phyloP scores from a whole-genome alignment of 2,797 vertebrate species.

The Coilia nasus region DNA sequence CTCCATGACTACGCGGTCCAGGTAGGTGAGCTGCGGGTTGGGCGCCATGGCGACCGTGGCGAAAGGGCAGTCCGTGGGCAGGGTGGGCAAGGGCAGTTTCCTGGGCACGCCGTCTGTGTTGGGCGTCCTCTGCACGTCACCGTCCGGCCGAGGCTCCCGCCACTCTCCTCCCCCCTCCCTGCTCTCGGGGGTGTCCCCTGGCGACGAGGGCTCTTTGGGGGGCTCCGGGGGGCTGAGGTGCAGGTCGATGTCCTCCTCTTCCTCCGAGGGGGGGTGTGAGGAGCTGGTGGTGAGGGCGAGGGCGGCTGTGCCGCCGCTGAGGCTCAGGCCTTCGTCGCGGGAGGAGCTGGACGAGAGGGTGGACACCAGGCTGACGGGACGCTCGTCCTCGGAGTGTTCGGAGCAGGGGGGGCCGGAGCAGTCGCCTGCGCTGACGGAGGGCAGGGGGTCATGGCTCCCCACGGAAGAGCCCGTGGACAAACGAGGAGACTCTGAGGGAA shows the following conservation, averaged over 20 bases:
- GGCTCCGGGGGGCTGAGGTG: conserved; percentile 71
- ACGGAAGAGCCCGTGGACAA: conserved; percentile 65
- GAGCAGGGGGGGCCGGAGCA: conserved; percentile 64
- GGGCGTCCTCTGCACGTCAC: conserved; percentile 42
- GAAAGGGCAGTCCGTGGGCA: conserved; percentile 70
- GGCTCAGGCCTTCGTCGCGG: conserved; percentile 67
- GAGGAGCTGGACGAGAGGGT: conserved; percentile 82
- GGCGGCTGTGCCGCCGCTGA: conserved; percentile 52
- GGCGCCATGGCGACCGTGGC: conserved; percentile 66
- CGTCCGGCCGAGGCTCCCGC: conserved; percentile 48
- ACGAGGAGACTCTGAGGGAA: conserved; percentile 71
- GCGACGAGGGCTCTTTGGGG: conserved; percentile 35
- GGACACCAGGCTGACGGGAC: conserved; percentile 78
- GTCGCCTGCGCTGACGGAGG: conserved; percentile 52
- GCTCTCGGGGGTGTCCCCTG: conserved; percentile 1
- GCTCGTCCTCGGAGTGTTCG: conserved; percentile 72
- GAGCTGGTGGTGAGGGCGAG: conserved; percentile 41
- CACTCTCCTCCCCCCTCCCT: conserved; percentile 51
- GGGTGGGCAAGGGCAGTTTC: conserved; percentile 46
- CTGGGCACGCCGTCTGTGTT: conserved; percentile 58
- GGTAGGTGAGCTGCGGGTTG: conserved; percentile 85
- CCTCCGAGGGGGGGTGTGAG: neutral
- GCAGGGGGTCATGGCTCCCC: conserved; percentile 76
- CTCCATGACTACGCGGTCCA: conserved; percentile 94
- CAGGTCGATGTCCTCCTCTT: conserved; percentile 72